Evolutionary conservation across 2,888 invertebrate genomes (phyloP).

Genomic region (Harmothoe impar): DNA sequence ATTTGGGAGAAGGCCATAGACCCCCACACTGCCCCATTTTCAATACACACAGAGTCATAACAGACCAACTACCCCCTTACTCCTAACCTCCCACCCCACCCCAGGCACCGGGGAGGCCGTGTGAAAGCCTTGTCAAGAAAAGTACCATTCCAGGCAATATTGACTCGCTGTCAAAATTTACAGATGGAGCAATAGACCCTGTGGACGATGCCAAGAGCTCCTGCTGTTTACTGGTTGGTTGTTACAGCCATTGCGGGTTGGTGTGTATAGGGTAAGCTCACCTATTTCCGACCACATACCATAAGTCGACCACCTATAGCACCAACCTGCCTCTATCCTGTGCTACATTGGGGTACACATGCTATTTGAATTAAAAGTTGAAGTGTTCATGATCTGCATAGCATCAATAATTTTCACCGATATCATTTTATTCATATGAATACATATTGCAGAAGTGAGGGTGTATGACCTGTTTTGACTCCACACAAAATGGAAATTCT

Average conservation of each 20-base stretch:
- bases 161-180: neutral
- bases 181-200: neutral
- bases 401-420: no score
- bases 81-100: neutral
- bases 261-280: neutral
- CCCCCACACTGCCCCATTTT: neutral
- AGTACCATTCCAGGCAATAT: constrained; percentile 13
- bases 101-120: neutral
- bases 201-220: neutral
- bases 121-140: neutral
- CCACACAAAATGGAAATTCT: no score
- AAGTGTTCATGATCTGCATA: no score
- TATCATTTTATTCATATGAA: no score
- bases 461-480: no score
- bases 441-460: no score
- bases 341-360: no score
- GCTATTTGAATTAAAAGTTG: no score
- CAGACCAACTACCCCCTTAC: neutral
- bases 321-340: no score
- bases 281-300: no score
- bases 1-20: neutral
- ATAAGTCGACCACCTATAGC: no score
- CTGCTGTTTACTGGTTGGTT: neutral
- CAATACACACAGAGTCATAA: neutral
- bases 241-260: neutral